A percentile compares a stretch with the other conserved stretches of the same genome.
Evolutionary conservation across 2,113 vertebrate genomes (phyloP).

Genomic region (Arvicanthis niloticus): DNA sequence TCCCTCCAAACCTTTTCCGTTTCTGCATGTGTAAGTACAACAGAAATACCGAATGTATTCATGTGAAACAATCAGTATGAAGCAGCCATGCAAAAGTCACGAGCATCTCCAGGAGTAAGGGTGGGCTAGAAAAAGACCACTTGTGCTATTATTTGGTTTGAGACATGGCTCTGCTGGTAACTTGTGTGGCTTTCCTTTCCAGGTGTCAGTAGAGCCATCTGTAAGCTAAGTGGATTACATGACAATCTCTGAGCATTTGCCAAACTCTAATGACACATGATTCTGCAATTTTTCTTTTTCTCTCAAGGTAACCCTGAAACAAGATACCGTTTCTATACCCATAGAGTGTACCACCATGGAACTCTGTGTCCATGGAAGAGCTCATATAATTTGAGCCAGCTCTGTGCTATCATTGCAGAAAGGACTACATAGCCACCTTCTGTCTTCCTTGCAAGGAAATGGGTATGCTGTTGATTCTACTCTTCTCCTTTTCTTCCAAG

Average conservation of each 20-base stretch:
- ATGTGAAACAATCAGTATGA: neutral
- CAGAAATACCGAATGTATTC: neutral
- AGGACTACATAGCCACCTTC: neutral
- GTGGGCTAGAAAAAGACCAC: neutral
- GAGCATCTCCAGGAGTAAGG: neutral
- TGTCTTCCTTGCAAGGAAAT: fast-evolving
- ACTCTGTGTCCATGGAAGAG: neutral
- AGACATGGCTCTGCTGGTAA: neutral
- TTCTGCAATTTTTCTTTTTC: neutral
- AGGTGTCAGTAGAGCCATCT: neutral
- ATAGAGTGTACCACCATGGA: neutral
- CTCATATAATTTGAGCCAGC: neutral
- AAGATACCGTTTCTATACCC: fast-evolving
- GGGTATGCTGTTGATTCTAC: fast-evolving
- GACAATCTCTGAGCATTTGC: neutral
- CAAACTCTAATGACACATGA: neutral
- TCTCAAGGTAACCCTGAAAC: neutral
- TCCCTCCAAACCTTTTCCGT: neutral
- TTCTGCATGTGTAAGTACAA: neutral
- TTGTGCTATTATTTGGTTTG: neutral
- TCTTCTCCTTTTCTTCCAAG: neutral
- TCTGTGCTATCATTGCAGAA: neutral
- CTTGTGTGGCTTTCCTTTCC: neutral
- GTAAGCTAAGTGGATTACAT: neutral
- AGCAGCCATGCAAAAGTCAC: neutral